These are phyloP conservation scores for Catamblyrhynchus diadema DNA, from an alignment of 2,797 vertebrate genomes.

Conservation along the genomic window DNA sequence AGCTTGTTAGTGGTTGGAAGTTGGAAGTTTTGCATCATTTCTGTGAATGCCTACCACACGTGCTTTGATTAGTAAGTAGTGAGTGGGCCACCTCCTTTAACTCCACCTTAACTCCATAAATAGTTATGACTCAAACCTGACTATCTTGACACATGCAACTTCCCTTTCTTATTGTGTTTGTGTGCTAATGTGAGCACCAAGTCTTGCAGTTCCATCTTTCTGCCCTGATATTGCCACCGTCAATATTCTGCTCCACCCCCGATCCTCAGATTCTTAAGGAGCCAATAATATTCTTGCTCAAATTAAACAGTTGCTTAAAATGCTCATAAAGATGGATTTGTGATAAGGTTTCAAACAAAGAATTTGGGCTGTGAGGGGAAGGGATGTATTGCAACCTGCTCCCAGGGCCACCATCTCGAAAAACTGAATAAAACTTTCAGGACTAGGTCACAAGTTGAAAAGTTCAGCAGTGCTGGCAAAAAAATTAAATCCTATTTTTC, in stretches of 20 bases:
- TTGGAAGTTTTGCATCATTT: neutral
- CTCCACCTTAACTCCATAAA: neutral
- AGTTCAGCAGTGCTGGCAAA: neutral
- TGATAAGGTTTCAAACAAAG: neutral
- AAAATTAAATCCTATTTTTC: neutral
- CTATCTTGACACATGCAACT: neutral
- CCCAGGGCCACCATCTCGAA: accelerated
- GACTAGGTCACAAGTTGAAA: neutral
- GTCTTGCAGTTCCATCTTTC: neutral
- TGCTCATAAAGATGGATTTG: neutral
- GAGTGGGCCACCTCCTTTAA: neutral
- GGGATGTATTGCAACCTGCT: neutral
- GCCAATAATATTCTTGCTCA: neutral
- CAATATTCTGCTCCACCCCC: neutral
- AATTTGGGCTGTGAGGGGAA: neutral
- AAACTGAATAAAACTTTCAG: neutral
- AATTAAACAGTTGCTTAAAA: neutral
- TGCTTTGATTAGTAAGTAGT: neutral
- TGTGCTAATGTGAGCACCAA: neutral
- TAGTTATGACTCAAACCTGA: neutral
- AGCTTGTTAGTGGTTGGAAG: neutral
- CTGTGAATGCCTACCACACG: neutral
- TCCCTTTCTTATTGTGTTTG: neutral
- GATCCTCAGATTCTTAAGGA: neutral
- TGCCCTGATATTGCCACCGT: neutral